Base-by-base conservation (phyloP, 2,888 invertebrate species). In the Sisyra nigra region DNA sequence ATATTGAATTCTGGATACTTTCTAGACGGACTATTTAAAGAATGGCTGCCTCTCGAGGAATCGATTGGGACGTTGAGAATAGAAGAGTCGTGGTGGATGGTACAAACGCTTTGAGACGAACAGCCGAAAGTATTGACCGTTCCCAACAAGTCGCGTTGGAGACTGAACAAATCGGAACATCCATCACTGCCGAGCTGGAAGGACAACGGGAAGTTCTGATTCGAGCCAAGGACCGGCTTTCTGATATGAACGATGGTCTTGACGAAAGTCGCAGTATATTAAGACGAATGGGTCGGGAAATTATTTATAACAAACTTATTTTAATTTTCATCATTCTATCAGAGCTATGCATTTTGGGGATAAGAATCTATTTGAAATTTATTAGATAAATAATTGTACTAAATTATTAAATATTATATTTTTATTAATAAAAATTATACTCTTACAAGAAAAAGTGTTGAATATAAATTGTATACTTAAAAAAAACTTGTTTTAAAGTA, bases 91-190 rank as follows among this genome's bases (percentile, higher is more conserved):
- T 74, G 7, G 47, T 70, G 3, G 72, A 72, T 48, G 72, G 75
- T 3, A 61, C 67, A 45, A 63, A 65, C 41, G 63, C 68, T 10
- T 53, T 79, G 37, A 71, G 74, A 51, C 59, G 78, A 40, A 74
- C 80, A 1, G 66, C 73, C 0, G 69, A 73, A 45, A 78, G 77
- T 49, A 63, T 82, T 8, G 70, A 71, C 1, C 66, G 84, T 43
- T 80, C 84, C 1, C 78, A 80, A 49, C 74, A 74, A 54, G 70
- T 84, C 37, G 81, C 86, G 1, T 69, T 78, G 3, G 86, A 89
- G 63, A 85, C 84, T 0, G 88, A 88, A 61, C 71, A 74, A 53
- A 72, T 87, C 48, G 87, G 85, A 5, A 73, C 75, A 1, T 80
- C 78, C 56, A 82, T 86, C 2, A 68, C 88, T 6, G 71, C 74